These are phyloP conservation scores for Oplegnathus fasciatus DNA, from an alignment of 2,113 vertebrate genomes.

Conservation along the genomic window DNA sequence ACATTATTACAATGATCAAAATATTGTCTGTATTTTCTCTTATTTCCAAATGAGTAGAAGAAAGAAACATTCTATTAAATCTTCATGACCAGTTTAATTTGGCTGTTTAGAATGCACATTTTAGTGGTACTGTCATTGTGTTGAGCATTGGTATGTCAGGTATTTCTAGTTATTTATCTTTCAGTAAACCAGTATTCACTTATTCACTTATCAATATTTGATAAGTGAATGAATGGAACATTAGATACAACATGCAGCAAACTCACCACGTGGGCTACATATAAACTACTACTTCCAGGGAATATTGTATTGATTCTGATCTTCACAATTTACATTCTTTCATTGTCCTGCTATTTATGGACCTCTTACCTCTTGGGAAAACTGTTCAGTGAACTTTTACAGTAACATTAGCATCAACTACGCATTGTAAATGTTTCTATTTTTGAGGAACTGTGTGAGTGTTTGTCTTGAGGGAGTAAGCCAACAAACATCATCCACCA, in stretches of 20 bases:
- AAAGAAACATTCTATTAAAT: background rate
- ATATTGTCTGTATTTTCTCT: background rate
- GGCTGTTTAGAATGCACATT: no score
- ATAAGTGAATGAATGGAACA: no score
- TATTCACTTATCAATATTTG: no score
- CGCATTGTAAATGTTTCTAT: background rate
- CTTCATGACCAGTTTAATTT: no score
- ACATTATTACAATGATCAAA: background rate
- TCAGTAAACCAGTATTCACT: no score
- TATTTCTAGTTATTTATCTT: no score
- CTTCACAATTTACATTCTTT: background rate
- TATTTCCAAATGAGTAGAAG: background rate
- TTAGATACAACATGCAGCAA: background rate
- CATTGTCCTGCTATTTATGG: background rate
- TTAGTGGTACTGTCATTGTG: no score
- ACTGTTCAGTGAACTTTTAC: background rate
- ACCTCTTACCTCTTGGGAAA: background rate
- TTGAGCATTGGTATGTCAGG: no score
- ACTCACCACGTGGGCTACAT: background rate
- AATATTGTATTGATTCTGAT: background rate
- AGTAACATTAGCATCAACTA: background rate
- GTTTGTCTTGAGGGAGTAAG: conserved; percentile 11
- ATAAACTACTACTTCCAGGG: background rate
- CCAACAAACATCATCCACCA: conserved; percentile 1
- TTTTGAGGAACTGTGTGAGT: background rate